Evolutionary conservation across 2,888 invertebrate genomes (phyloP), one percentile per base, ranked within the genome.

Genomic region (Nemapogon koenigi): DNA sequence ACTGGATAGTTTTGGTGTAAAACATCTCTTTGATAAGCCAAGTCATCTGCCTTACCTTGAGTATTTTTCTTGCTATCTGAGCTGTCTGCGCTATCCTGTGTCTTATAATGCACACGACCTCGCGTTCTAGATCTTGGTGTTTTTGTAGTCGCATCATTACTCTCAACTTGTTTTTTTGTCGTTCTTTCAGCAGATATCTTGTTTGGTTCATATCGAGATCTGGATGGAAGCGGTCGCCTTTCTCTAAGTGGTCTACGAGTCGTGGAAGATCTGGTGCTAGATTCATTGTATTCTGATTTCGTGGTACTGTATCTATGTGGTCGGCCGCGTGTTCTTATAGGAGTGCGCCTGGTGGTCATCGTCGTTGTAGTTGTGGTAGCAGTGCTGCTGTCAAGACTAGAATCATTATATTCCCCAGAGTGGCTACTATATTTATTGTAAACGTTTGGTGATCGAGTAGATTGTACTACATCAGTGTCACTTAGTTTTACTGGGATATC

Each of bases 1-100:
- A 84, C 81, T 2, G 85, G 85, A 49, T 85, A 85, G 46, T 85
- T 85, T 51, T 85, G 85, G 48, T 85, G 84, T 3, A 85, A 53
- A 2, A 85, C 78, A 52, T 85, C 85, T 43, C 85, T 69, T 57
- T 85, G 85, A 45, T 85, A 85, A 2, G 84, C 85, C 43, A 85
- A 53, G 40, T 79, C 78, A 45, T 71, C 66, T 47, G 70, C 52
- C 35, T 43, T 41, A 16, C 55, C 52, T 25, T 48, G 47, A 41
- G 60, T 67, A 30, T 51, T 49, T 49, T 51, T 64, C 37, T 53
- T 64, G 26, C 66, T 61, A 41, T 62, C 61, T 42, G 49, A 46
- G 4, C 67, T 72, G 30, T 78, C 42, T 16, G 41, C 72, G 38
- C 57, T 62, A 22, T 80, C 78, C 6, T 64, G 52, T 6, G 67